Base-by-base conservation (phyloP, 2,113 vertebrate genomes). In the Corythornis vintsioides region DNA sequence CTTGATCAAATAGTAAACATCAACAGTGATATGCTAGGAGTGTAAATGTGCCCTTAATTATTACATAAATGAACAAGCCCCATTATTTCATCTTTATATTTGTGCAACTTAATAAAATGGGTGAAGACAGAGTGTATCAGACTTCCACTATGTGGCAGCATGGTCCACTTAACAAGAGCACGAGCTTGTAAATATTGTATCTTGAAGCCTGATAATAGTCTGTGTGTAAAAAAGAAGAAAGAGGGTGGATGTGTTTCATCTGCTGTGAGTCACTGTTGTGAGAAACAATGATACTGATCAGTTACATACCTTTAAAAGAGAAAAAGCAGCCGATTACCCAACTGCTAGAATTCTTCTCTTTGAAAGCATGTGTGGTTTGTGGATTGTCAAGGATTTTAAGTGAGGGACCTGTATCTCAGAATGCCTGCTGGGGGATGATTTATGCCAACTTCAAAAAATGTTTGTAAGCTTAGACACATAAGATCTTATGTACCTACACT, bases 1-100 rank as follows among this genome's bases (percentile, higher is more conserved):
- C 97, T 98, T 98, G 98, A 98, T 98, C 98, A 98, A 98, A 98
- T 91, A 96, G 98, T 98, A 99, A 98, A 98, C 98, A 98, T 97
- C 97, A 97, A 96, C 95, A 98, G 98, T 93, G 97, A 98, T 98
- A 97, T 75, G 96, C 96, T 96, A 96, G 88, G 95, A 87, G 97
- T 97, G 96, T 92, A 98, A 98, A 98, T 97, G 97, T 95, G 86
- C 93, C 71, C 94, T 98, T 98, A 98, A 98, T 98, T 98, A 97
- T 97, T 96, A 96, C 96, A 87, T 96, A 97, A 97, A 97, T 95
- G 97, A 98, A 96, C 96, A 97, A 96, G 96, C 95, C 90, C 89
- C 86, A 94, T 96, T 92, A 97, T 97, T 97, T 97, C 95, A 96
- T 97, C 96, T 95, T 94, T 91, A 61, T 90, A 63, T 76, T 92